phyloP scores from a whole-genome alignment of 1,140 invertebrate species.

The Drosophila rufa region DNA sequence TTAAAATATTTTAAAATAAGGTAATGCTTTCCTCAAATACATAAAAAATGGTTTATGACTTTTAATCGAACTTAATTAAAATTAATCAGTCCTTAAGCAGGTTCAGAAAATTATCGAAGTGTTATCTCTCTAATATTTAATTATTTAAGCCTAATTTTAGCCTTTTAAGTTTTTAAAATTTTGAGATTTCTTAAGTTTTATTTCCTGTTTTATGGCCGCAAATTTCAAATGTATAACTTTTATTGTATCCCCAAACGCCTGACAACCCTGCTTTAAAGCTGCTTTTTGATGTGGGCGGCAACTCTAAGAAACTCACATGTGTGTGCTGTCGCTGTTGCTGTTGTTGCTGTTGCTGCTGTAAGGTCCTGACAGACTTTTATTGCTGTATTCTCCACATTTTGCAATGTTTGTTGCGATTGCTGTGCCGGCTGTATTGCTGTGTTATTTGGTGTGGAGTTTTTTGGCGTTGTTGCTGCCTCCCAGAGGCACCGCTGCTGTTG shows the following conservation, averaged over 20 bases:
- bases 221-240: neutral
- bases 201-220: too few species aligned
- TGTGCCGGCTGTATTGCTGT: conserved; percentile 42
- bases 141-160: neutral
- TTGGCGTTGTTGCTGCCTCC: conserved; percentile 38
- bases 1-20: too few species aligned
- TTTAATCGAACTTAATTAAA: too few species aligned
- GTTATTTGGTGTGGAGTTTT: conserved; percentile 15
- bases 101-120: neutral
- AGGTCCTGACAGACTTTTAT: conserved; percentile 22
- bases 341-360: conserved; percentile 12
- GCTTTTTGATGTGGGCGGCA: neutral
- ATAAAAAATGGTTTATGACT: too few species aligned
- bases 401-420: conserved; percentile 12
- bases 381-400: conserved; percentile 19
- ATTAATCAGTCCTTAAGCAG: too few species aligned
- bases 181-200: neutral
- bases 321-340: conserved; percentile 30
- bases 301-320: conserved; percentile 45
- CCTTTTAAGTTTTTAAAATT: neutral
- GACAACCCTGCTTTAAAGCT: neutral
- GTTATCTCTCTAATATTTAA: too few species aligned
- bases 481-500: conserved; percentile 61
- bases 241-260: neutral
- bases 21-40: too few species aligned